These are phyloP conservation scores for Hemitrygon akajei DNA, from an alignment of 2,797 vertebrate species.

Conservation along the genomic window DNA sequence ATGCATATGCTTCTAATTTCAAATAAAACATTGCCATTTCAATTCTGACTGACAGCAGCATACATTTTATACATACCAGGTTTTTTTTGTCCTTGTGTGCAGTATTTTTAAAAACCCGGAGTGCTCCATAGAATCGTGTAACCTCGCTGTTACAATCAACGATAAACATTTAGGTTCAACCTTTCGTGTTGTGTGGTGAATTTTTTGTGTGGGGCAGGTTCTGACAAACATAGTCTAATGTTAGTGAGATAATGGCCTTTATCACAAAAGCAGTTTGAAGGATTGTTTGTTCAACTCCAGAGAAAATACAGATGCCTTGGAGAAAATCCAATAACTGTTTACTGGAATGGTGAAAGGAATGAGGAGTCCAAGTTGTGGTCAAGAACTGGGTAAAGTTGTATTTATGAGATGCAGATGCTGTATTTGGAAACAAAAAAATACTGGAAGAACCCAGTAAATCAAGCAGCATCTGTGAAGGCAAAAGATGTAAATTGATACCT, in stretches of 20 bases:
- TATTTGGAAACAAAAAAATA: no score
- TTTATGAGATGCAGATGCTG: no score
- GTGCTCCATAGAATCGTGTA: neutral
- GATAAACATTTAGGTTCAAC: neutral
- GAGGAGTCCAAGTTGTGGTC: neutral
- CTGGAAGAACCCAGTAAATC: no score
- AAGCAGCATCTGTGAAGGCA: no score
- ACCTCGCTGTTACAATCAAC: neutral
- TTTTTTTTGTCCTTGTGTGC: neutral
- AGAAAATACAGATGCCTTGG: neutral
- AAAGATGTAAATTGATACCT: no score
- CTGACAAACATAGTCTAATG: neutral
- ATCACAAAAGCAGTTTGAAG: neutral
- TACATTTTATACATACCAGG: neutral
- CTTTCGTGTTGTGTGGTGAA: neutral
- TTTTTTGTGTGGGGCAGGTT: neutral
- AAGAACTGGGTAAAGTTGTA: neutral
- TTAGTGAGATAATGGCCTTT: neutral
- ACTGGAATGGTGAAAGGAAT: neutral
- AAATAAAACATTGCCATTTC: neutral
- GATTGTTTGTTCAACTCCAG: no score
- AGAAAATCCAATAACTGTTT: neutral
- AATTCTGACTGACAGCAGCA: neutral
- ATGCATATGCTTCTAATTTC: neutral
- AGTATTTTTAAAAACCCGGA: neutral